Percentiles rank a stretch among this genome's conserved stretches.
Conservation (phyloP, 2,888 invertebrate genomes). For the Pyrochroa serraticornis region DNA sequence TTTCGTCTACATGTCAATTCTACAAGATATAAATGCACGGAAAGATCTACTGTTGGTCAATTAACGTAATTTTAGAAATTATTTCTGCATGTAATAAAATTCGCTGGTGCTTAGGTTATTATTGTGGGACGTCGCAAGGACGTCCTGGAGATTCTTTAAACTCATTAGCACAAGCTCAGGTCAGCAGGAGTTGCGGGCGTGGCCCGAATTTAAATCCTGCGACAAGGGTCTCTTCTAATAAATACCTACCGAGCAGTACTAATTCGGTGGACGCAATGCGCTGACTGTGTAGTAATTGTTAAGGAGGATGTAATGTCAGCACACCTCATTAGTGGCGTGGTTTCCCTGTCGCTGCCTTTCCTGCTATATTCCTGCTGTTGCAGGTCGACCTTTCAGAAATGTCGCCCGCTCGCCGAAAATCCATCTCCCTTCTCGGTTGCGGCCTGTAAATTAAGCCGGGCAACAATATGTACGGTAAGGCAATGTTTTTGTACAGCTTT, state of each 20-base stretch:
- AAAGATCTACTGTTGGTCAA: no score
- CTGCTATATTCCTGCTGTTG: conserved; percentile 34
- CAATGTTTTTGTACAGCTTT: conserved; percentile 1
- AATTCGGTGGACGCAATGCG: conserved; percentile 33
- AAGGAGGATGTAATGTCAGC: conserved; percentile 52
- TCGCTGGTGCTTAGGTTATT: no score
- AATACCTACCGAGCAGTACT: conserved; percentile 3
- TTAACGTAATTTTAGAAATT: no score
- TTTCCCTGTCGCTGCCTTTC: conserved; percentile 40
- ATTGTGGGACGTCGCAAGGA: no score
- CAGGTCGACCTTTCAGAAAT: conserved; percentile 45
- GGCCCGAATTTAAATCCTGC: no score
- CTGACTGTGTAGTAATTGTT: conserved; percentile 40
- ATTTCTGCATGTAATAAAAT: no score
- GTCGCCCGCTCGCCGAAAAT: conserved; percentile 36
- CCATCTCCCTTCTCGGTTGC: conserved; percentile 2
- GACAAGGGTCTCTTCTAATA: no score
- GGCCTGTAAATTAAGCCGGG: conserved; percentile 10
- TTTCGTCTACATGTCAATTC: no score
- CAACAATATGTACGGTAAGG: conserved; percentile 4
- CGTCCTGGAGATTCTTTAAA: no score
- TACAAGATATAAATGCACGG: no score
- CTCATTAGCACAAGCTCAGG: no score
- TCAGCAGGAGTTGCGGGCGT: no score
- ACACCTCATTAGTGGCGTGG: conserved; percentile 52